A percentile compares a stretch with the other conserved stretches of the same genome.
Evolutionary conservation across 2,888 invertebrate species (phyloP).

Genomic region (Electrophaes corylata): DNA sequence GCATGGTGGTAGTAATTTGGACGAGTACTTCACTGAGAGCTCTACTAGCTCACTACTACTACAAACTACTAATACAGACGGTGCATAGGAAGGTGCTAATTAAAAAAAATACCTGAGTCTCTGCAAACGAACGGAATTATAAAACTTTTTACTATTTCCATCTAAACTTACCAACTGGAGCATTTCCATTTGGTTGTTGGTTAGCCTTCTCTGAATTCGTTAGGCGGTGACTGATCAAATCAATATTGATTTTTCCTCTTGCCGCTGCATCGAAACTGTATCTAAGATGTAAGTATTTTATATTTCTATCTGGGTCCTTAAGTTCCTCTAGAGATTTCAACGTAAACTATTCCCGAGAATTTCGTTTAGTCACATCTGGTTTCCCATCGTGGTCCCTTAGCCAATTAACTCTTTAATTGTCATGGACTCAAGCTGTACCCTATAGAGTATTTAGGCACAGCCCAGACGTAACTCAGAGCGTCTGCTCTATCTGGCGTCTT

Average conservation of each 20-base stretch:
- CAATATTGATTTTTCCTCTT: slow-evolving; percentile 17
- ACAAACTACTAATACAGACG: too few relatives aligned
- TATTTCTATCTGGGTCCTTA: background rate
- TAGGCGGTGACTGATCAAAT: slow-evolving; percentile 15
- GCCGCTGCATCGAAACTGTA: slow-evolving; percentile 4
- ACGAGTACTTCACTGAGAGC: too few relatives aligned
- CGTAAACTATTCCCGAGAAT: slow-evolving; percentile 1
- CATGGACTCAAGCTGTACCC: background rate
- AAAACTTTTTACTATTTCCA: background rate
- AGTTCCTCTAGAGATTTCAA: background rate
- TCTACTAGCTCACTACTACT: too few relatives aligned
- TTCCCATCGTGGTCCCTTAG: background rate
- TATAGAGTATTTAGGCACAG: background rate
- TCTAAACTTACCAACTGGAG: background rate
- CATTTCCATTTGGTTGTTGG: slow-evolving; percentile 12
- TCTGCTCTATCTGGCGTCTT: too few relatives aligned
- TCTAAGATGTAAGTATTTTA: slow-evolving; percentile 4
- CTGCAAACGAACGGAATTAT: too few relatives aligned
- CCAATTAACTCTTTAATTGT: slow-evolving; percentile 1
- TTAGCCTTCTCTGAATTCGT: slow-evolving; percentile 22
- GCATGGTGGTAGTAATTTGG: too few relatives aligned
- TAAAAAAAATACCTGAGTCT: too few relatives aligned
- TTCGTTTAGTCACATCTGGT: background rate
- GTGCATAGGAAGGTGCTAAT: too few relatives aligned
- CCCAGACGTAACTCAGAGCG: too few relatives aligned